These are phyloP conservation scores for Lagocephalus sceleratus DNA, from an alignment of 2,797 vertebrate genomes.

Conservation along the genomic window DNA sequence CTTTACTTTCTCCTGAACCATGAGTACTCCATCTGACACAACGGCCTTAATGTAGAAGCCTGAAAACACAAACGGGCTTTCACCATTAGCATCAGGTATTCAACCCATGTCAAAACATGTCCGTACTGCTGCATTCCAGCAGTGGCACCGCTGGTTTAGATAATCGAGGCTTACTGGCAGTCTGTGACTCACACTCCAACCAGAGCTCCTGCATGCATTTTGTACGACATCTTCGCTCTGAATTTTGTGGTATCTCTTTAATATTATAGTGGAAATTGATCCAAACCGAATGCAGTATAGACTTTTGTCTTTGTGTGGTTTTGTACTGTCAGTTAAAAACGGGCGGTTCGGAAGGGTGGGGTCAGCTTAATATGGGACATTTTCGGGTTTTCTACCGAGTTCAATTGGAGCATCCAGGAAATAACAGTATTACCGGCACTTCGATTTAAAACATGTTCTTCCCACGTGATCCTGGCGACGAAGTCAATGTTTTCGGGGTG, in stretches of 20 bases:
- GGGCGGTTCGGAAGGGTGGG: not conserved
- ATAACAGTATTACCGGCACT: not conserved
- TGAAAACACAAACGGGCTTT: slow-evolving; percentile 1
- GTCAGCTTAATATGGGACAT: not conserved
- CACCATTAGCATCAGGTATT: not conserved
- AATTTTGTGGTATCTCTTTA: no score
- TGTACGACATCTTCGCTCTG: no score
- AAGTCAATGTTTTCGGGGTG: slow-evolving; percentile 6
- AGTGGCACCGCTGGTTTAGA: no score
- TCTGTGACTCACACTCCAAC: no score
- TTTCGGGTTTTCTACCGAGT: not conserved
- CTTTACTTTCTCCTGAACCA: slow-evolving; percentile 8
- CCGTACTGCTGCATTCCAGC: not conserved
- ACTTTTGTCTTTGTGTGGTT: not conserved
- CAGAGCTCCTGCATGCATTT: no score
- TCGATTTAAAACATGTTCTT: slow-evolving; percentile 6
- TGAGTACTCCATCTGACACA: not conserved
- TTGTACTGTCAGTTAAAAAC: not conserved
- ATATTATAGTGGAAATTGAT: no score
- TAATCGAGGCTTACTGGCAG: no score
- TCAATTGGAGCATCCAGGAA: not conserved
- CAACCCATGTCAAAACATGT: not conserved
- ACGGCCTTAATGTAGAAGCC: not conserved
- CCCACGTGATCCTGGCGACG: not conserved
- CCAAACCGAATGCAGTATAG: not conserved